phyloP scores from a whole-genome alignment of 2,888 invertebrate genomes.

The Zaprionus bogoriensis region DNA sequence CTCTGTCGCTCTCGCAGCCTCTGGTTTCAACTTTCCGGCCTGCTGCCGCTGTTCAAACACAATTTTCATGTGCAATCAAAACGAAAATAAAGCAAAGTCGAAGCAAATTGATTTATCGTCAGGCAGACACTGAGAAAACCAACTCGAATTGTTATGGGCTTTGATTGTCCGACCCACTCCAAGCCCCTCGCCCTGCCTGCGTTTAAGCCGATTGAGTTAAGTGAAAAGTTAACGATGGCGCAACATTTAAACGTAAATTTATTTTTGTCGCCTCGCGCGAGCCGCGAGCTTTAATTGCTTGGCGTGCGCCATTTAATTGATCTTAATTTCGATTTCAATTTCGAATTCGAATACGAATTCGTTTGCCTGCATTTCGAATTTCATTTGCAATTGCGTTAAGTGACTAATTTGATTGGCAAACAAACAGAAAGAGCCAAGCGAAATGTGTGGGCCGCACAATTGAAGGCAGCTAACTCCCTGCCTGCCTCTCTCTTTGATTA shows the following conservation, averaged over 20 bases:
- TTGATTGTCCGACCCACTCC: conserved; percentile 38
- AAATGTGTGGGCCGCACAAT: conserved; percentile 43
- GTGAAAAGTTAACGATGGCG: conserved; percentile 67
- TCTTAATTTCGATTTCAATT: conserved; percentile 38
- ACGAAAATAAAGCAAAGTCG: conserved; percentile 40
- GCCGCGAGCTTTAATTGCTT: conserved; percentile 62
- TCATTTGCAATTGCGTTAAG: conserved; percentile 54
- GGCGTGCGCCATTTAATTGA: conserved; percentile 47
- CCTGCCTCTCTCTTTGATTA: conserved; percentile 22
- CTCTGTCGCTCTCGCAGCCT: background rate
- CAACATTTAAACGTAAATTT: conserved; percentile 65
- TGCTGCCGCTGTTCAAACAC: conserved; percentile 45
- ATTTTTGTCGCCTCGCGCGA: conserved; percentile 54
- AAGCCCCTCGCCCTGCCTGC: background rate
- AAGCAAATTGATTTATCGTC: conserved; percentile 74
- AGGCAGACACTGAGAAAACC: conserved; percentile 50
- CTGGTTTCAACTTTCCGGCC: conserved; percentile 37
- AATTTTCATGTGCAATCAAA: conserved; percentile 63
- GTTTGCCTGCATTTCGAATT: no score
- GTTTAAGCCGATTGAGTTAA: conserved; percentile 62
- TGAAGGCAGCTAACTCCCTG: background rate
- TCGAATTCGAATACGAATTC: conserved; percentile 7
- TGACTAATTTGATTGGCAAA: conserved; percentile 73
- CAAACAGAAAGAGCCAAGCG: conserved; percentile 23
- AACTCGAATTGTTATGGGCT: conserved; percentile 56